Evolutionary conservation across 2,113 vertebrate genomes (phyloP), one percentile per base, ranked within the genome.

Genomic region (Silurus meridionalis): DNA sequence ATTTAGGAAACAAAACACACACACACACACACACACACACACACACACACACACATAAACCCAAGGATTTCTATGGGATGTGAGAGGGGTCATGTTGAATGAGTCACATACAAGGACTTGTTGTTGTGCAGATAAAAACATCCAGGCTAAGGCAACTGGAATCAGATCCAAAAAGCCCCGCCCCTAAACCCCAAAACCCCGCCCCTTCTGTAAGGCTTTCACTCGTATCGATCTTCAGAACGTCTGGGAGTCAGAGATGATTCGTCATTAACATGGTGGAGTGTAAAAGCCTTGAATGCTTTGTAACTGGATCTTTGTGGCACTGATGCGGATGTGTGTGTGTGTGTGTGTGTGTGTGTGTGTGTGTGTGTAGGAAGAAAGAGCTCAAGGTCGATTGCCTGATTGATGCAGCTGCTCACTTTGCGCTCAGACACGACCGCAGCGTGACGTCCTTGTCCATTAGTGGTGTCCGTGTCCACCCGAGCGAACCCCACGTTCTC

Each of bases 11-110:
- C 91, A 83, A 64, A 17, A 69, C 81, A 80, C 53, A 83, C 15
- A 80, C 84, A 83, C 82, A 90, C 48, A 84, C 72, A 85, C 28
- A 75, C 28, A 80, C 77, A 80, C 74, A 80, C 52, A 58, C 52
- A 78, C 21, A 48, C 46, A 75, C 17, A 13, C 19, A 63, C 6
- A 37, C 13, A 4, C 5, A 28, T 17, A 50, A 15, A 14, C 17
- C 50, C 13, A 17, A 48, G 5, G 8, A 55, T 55, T 6, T 57
- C 6, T 13, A 9, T 53, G 48, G 52, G 50, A 53, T 53, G 74
- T 53, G n/a, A 77, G 23, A 64, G 14, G 60, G 5, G n/a, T 14
- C 10, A 37, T 0, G 0, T 37, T 4, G 17, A n/a, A 14, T 28
- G 50, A 46, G 25, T 79, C 11, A 57, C 13, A 7, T 8, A 13